Base-by-base conservation (phyloP, 1,140 invertebrate genomes). In the Eriosoma lanigerum region DNA sequence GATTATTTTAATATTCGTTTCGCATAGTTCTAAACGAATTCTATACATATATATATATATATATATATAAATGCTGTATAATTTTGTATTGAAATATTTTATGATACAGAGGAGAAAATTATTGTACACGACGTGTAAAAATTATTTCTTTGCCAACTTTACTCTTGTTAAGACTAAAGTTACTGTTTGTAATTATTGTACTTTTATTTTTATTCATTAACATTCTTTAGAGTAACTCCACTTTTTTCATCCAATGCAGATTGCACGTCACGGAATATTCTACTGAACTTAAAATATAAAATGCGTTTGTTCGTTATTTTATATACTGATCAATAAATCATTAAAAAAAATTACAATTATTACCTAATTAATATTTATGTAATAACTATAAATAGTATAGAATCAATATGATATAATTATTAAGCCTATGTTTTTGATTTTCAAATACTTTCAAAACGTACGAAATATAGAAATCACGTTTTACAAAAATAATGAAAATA, bases 141-240 rank as follows among this genome's bases (percentile, higher is more conserved):
- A 29, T 64, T 64, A 64, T 64, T 64, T 64, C 60, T 64, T 32
- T 64, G 32, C 17, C 60, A 32, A 64, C 60, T 64, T 32, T 32
- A 64, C 60, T 64, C 29, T n/a, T n/a, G n/a, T n/a, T n/a, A n/a
- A n/a, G 19, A 3, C 19, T 32, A 19, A 17, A 8, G 32, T 15
- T 38, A 0, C 2, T 26, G 60, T 64, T 64, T 64, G 32, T n/a
- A n/a, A n/a, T n/a, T n/a, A 64, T 32, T 64, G 60, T 32, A 24
- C 29, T n/a, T 19, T 64, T 64, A 38, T 64, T 64, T 64, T 19
- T 32, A 29, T 29, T 62, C 29, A 62, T 58, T 15, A n/a, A 58
- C 21, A 26, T 58, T 15, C 24, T 58, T 1, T 13, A 58, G 21
- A n/a, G 56, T n/a, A n/a, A n/a, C n/a, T n/a, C 15, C 13, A 58